Base-by-base conservation (phyloP, 2,888 invertebrate genomes). In the Caenorhabditis sp. region DNA sequence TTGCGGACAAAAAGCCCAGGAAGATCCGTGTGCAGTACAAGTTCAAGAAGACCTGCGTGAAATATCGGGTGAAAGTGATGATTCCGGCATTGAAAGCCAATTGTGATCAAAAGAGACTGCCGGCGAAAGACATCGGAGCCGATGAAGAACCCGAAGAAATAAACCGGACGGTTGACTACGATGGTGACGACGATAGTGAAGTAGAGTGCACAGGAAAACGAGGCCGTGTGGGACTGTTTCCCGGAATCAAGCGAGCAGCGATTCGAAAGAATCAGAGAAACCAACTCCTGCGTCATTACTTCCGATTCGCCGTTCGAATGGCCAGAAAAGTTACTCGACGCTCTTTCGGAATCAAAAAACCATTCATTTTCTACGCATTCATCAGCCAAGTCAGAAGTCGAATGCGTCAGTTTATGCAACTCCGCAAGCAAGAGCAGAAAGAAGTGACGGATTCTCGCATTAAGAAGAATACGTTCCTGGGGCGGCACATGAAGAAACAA, bases 21-120 rank as follows among this genome's bases (percentile, higher is more conserved):
- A 70, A 46, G 39, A 53, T 70, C 22, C 59, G 27, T 17, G 70
- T 59, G 9, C 15, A 53, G 37, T 70, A 70, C 59, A 70, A 70
- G 22, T 70, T 70, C 53, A 59, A 70, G 20, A 41, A 53, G n/a
- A 59, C 70, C 0, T 70, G 70, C n/a, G 32, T 70, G 9, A 70
- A 70, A 5, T 70, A 59, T 26, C 59, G 53, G 52, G 53, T 70
- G n/a, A 24, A 70, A 37, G 59, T 70, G 17, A 61, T 13, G 2
- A 20, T 70, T 9, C 2, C 43, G 6, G 20, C n/a, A 24, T 13
- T 6, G 37, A 27, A 3, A 15, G 17, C 20, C 8, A 1, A 13
- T 15, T 32, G 41, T 17, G 15, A 22, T 22, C 20, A 59, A 24
- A 46, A 37, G 15, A 24, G 22, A 24, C 6, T 13, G n/a, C 41